These are phyloP conservation scores for Hylomyscus alleni DNA, from an alignment of 2,797 vertebrate species.

Conservation along the genomic window DNA sequence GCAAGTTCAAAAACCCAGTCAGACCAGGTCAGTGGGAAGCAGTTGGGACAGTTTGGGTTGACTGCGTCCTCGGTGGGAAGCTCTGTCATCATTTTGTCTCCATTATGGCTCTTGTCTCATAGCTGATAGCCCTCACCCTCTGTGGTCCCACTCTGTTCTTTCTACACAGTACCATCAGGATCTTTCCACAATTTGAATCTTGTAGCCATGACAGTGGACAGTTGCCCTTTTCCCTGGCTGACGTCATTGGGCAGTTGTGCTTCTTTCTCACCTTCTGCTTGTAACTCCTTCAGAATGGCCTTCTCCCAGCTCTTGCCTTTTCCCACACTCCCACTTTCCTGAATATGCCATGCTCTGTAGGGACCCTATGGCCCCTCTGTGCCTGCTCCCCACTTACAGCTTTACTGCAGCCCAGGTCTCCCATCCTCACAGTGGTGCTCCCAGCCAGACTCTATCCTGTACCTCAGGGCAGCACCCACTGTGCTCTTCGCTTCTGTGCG, in stretches of 20 bases:
- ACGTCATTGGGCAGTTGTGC: too few relatives aligned
- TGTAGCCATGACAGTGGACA: rapidly evolving
- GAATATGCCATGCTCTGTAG: rapidly evolving
- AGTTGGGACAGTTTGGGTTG: background rate
- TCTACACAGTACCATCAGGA: background rate
- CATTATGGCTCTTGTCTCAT: rapidly evolving
- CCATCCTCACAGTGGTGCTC: rapidly evolving
- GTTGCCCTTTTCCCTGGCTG: rapidly evolving
- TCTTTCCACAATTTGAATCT: background rate
- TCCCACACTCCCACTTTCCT: background rate
- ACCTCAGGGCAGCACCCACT: background rate
- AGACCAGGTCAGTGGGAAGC: background rate
- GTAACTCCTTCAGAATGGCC: rapidly evolving
- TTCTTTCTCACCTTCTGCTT: background rate
- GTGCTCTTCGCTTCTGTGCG: background rate
- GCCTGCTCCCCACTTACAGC: background rate
- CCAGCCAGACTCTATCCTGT: background rate
- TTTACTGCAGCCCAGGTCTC: background rate
- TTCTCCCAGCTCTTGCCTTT: background rate
- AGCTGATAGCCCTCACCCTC: background rate
- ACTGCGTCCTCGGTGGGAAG: rapidly evolving
- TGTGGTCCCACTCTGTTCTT: background rate
- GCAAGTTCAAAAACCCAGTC: background rate
- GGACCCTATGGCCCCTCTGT: background rate
- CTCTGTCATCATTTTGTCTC: rapidly evolving